A percentile compares a stretch with the other conserved stretches of the same genome.
Conservation (phyloP, 2,113 vertebrate species). For the Eulemur rufifrons region DNA sequence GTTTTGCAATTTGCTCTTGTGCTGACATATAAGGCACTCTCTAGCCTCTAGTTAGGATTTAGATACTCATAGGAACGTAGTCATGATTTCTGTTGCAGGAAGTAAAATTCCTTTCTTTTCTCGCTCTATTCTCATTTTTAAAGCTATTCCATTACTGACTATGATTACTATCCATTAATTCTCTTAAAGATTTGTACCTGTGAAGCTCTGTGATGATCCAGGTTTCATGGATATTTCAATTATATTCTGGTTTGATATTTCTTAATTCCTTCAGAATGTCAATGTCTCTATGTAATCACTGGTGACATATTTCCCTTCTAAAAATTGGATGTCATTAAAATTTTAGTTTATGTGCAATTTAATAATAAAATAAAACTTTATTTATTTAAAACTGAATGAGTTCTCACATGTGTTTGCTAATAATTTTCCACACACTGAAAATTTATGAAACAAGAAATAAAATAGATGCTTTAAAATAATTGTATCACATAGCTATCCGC, state of each 20-base stretch:
- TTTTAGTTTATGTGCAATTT: background rate
- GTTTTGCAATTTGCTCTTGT: background rate
- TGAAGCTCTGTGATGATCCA: background rate
- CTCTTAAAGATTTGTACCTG: background rate
- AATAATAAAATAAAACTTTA: background rate
- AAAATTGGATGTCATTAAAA: background rate
- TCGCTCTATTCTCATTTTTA: background rate
- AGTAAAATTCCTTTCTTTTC: background rate
- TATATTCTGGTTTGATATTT: background rate
- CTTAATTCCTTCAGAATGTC: background rate
- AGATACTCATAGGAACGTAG: background rate
- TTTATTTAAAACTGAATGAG: background rate
- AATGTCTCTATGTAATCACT: background rate
- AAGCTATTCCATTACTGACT: background rate
- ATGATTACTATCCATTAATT: background rate
- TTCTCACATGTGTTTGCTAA: too few species aligned
- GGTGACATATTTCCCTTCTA: background rate
- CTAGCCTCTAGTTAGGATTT: background rate
- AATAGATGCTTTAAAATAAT: too few species aligned
- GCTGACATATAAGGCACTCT: background rate
- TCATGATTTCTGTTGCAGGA: background rate
- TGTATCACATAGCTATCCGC: too few species aligned
- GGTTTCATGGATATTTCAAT: background rate
- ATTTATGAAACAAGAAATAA: too few species aligned
- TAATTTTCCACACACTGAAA: too few species aligned